Evolutionary conservation across 2,113 vertebrate species (phyloP).

Genomic region (Nerophis lumbriciformis): DNA sequence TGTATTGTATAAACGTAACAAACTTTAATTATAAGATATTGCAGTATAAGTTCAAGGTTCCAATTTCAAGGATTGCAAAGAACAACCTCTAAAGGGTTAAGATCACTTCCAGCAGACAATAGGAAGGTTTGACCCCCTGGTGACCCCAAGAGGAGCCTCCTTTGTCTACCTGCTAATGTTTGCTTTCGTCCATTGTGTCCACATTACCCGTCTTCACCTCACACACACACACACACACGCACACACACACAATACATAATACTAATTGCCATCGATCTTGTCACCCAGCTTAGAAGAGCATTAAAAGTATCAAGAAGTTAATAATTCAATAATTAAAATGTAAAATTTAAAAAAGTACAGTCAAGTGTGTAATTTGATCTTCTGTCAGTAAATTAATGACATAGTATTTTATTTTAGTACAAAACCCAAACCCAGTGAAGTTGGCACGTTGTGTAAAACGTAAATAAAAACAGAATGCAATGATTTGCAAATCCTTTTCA

Average conservation of each 20-base stretch:
- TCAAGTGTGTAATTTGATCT: too few relatives aligned
- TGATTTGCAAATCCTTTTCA: too few relatives aligned
- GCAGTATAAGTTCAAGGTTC: background rate
- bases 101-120: slow-evolving; percentile 68
- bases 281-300: too few relatives aligned
- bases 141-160: slow-evolving; percentile 58
- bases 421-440: too few relatives aligned
- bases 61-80: too few relatives aligned
- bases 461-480: too few relatives aligned
- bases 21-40: background rate
- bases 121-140: slow-evolving; percentile 64
- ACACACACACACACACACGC: slow-evolving; percentile 44
- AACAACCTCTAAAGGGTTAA: slow-evolving; percentile 40
- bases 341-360: too few relatives aligned
- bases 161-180: slow-evolving; percentile 86
- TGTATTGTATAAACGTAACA: background rate
- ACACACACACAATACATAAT: background rate
- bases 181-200: slow-evolving; percentile 77
- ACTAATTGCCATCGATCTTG: background rate
- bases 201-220: slow-evolving; percentile 46
- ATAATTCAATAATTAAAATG: too few relatives aligned
- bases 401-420: too few relatives aligned
- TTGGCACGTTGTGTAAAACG: too few relatives aligned
- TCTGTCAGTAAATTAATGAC: too few relatives aligned
- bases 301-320: too few relatives aligned